Conservation (phyloP, 1,140 invertebrate genomes). For the Glomeris maerens region DNA sequence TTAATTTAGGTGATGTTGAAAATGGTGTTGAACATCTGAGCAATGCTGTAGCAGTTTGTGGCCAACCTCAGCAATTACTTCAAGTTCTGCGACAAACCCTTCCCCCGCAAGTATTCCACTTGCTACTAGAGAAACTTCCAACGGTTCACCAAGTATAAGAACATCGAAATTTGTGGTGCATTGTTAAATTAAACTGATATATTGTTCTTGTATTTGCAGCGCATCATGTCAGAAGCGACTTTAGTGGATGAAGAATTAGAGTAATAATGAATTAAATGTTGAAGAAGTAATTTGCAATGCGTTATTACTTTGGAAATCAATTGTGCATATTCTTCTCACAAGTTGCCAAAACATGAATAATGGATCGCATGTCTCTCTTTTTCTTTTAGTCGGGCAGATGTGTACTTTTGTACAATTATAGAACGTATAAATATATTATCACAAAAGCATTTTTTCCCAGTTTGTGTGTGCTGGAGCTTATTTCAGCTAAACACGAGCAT, state of each 20-base stretch:
- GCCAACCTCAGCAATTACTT: conserved; percentile 83
- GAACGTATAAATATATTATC: no score
- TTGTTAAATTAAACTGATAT: background rate
- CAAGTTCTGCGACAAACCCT: conserved; percentile 85
- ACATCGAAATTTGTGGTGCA: background rate
- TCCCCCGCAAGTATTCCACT: conserved; percentile 76
- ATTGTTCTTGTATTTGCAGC: background rate
- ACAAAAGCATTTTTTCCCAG: no score
- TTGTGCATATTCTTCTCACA: no score
- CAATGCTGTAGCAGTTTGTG: conserved; percentile 89
- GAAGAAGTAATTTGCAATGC: no score
- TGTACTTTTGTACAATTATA: no score
- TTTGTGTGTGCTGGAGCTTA: no score
- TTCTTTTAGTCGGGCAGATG: no score
- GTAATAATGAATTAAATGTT: background rate
- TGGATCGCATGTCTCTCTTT: no score
- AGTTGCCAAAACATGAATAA: no score
- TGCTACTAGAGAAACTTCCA: conserved; percentile 69
- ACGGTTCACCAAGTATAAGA: conserved; percentile 37
- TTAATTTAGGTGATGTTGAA: conserved; percentile 53
- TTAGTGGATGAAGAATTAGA: conserved; percentile 1
- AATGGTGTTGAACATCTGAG: conserved; percentile 84
- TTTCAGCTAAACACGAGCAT: no score
- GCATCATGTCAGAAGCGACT: background rate
- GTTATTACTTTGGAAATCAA: no score